These are phyloP conservation scores for Anguilla marmorata DNA, from an alignment of 2,797 vertebrate species.

Conservation along the genomic window DNA sequence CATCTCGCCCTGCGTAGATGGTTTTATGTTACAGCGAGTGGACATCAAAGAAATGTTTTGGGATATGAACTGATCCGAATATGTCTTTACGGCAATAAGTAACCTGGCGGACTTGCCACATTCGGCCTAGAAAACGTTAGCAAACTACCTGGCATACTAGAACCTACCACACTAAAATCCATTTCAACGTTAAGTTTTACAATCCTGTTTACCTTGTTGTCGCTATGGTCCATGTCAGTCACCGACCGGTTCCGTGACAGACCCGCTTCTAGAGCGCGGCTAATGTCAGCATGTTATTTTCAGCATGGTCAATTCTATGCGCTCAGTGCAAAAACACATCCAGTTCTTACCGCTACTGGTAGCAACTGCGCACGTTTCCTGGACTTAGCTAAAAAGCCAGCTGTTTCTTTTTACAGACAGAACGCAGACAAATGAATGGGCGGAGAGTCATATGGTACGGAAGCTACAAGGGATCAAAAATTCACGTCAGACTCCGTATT, in stretches of 20 bases:
- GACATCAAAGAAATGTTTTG: neutral
- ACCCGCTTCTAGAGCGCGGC: conserved; percentile 57
- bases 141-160: neutral
- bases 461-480: conserved; percentile 55
- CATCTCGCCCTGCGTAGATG: neutral
- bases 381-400: neutral
- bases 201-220: conserved; percentile 67
- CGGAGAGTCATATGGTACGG: conserved; percentile 71
- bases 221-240: conserved; percentile 74
- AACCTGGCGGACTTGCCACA: neutral
- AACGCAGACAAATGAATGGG: conserved; percentile 41
- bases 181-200: conserved; percentile 4
- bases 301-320: conserved; percentile 63
- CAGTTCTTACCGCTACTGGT: neutral
- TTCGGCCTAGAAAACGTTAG: neutral
- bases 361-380: neutral
- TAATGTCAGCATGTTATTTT: conserved; percentile 63
- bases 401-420: neutral
- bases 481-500: too few relatives aligned
- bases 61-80: neutral
- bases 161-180: conserved; percentile 21
- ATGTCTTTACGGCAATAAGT: neutral
- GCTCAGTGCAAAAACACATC: conserved; percentile 38
- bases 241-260: conserved; percentile 47
- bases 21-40: neutral